Percentiles rank a stretch among this genome's conserved stretches.
Evolutionary conservation across 2,888 invertebrate genomes (phyloP).

Genomic region (Heteropelma amictum): DNA sequence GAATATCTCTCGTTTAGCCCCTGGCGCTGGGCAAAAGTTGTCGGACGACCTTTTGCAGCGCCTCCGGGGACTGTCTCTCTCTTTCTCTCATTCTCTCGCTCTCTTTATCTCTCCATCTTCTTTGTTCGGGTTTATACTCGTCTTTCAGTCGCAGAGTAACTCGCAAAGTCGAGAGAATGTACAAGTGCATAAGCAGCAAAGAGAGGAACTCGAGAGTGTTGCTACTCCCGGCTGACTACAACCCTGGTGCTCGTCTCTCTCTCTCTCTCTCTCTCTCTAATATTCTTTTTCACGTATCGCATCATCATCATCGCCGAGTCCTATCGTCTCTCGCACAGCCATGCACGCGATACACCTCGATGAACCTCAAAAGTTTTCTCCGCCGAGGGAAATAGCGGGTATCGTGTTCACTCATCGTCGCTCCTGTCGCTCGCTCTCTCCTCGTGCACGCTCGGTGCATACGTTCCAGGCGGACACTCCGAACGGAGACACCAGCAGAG

Average conservation of each 20-base stretch:
- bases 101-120: no score
- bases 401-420: no score
- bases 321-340: slow-evolving; percentile 11
- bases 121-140: slow-evolving; percentile 4
- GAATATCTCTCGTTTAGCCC: slow-evolving; percentile 26
- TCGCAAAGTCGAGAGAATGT: slow-evolving; percentile 9
- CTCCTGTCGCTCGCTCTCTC: neutral
- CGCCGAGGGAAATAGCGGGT: neutral
- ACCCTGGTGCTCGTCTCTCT: neutral
- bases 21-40: slow-evolving; percentile 39
- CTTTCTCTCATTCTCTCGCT: neutral
- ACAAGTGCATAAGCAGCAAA: no score
- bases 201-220: slow-evolving; percentile 33
- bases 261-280: slow-evolving; percentile 20
- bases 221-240: slow-evolving; percentile 21
- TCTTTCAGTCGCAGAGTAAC: neutral
- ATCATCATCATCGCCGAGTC: no score
- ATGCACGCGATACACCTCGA: slow-evolving; percentile 1
- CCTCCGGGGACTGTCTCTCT: slow-evolving; percentile 24
- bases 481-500: no score
- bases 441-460: neutral
- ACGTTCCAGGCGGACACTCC: no score
- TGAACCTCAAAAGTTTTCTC: neutral
- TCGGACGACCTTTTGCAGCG: slow-evolving; percentile 28
- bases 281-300: no score